phyloP scores from a whole-genome alignment of 2,113 vertebrate genomes.

The Synodontis membranacea region DNA sequence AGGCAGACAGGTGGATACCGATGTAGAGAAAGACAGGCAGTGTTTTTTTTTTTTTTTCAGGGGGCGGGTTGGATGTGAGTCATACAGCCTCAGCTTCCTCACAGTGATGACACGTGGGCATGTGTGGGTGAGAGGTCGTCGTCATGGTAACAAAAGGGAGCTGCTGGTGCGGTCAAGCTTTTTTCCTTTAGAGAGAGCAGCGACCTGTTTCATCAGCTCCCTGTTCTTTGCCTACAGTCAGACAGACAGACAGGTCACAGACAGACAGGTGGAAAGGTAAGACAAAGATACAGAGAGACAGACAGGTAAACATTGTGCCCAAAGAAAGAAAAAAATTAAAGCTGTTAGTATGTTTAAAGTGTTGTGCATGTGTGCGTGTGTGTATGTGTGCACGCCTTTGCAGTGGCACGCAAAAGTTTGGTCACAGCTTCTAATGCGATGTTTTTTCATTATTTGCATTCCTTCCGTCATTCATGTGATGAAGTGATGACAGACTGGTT shows the following conservation, averaged over 20 bases:
- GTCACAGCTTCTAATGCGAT: too few species aligned
- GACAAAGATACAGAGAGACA: neutral
- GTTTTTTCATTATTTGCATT: too few species aligned
- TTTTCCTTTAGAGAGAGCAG: slow-evolving; percentile 96
- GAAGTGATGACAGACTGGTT: too few species aligned
- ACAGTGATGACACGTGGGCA: slow-evolving; percentile 74
- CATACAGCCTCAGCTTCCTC: slow-evolving; percentile 71
- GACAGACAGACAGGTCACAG: neutral
- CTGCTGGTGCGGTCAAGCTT: slow-evolving; percentile 96
- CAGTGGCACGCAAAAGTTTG: too few species aligned
- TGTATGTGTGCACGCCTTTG: too few species aligned
- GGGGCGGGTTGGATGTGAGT: neutral
- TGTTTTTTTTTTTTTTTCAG: neutral
- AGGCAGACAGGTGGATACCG: neutral
- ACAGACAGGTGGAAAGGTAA: neutral
- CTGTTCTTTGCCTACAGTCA: slow-evolving; percentile 90
- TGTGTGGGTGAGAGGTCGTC: slow-evolving; percentile 55
- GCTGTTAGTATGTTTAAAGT: slow-evolving; percentile 76
- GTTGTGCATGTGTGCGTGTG: too few species aligned
- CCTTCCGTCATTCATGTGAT: too few species aligned
- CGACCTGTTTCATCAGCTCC: slow-evolving; percentile 97
- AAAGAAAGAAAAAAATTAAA: slow-evolving; percentile 50
- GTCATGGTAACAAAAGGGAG: slow-evolving; percentile 88
- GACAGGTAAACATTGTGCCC: neutral
- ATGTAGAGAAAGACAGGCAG: neutral